Base-by-base conservation (phyloP, 1,140 invertebrate species). In the Drosophila kikkawai region DNA sequence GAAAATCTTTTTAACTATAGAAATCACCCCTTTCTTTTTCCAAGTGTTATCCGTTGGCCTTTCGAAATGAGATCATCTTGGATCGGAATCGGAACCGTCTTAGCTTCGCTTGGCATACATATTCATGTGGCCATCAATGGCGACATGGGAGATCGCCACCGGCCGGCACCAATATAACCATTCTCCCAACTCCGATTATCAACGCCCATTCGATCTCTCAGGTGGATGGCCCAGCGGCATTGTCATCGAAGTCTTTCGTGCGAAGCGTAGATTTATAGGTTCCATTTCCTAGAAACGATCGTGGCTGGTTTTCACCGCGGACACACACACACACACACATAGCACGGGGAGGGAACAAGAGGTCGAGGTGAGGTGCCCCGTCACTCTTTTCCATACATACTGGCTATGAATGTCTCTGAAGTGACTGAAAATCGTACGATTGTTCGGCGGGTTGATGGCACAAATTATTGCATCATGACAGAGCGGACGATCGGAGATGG, bases 381-480 rank as follows among this genome's bases (percentile, higher is more conserved):
- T 41, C 65, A 45, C 63, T 41, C 47, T 66, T 19, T 68, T 68
- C 45, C 59, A 37, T 11, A 19, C 19, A 37, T 2, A 19, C 13
- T 17, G 0, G 13, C 22, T 58, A 39, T 39, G 8, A 48, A 41
- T 68, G 60, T 61, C 51, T 56, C 56, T 44, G 39, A 41, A 65
- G 37, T 58, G 79, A 74, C 67, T 79, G 70, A 66, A 69, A 66
- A 86, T 87, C 75, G 61, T 81, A 51, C 45, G 75, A 77, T 81
- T 63, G 32, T 56, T 63, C 58, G 55, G 48, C 34, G 75, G 68
- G 51, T 68, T 76, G 57, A 71, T 82, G 80, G 63, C 76, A 80
- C 63, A 78, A 86, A 87, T 87, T 87, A 87, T 87, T 87, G 83
- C 82, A 86, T 79, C 82, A 86, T 80, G 58, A 57, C 42, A 61